Evolutionary conservation across 2,888 invertebrate genomes (phyloP).

Genomic region (Machimus atricapillus): DNA sequence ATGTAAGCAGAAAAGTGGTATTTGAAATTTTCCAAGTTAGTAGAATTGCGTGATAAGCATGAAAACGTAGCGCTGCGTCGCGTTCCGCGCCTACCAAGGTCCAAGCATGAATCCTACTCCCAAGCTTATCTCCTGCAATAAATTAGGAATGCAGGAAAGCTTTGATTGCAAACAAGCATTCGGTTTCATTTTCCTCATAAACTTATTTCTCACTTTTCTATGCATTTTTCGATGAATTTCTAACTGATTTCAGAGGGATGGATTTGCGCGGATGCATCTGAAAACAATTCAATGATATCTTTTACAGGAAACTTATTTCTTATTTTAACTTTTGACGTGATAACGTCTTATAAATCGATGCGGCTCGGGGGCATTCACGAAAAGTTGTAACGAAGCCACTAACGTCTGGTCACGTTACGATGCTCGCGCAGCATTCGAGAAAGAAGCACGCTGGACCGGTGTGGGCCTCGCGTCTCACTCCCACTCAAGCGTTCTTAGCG

Average conservation of each 20-base stretch:
- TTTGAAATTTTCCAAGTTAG: neutral
- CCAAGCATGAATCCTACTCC: neutral
- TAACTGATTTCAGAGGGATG: neutral
- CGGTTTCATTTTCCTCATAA: neutral
- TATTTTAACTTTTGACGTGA: no score
- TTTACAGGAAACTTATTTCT: no score
- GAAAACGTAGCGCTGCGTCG: neutral
- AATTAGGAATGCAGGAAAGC: neutral
- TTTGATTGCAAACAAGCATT: neutral
- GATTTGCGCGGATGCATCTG: neutral
- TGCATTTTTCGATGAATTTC: neutral
- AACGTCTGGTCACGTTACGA: no score
- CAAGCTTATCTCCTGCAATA: neutral
- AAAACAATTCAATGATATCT: neutral
- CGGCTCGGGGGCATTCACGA: no score
- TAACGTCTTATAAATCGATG: no score
- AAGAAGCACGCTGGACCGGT: no score
- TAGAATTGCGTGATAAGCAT: neutral
- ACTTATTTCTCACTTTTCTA: neutral
- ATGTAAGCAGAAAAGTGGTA: neutral
- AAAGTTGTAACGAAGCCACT: no score
- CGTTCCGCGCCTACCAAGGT: neutral
- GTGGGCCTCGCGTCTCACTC: no score
- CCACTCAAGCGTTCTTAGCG: no score
- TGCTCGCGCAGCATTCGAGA: no score